phyloP scores from a whole-genome alignment of 92 coral and sea anemone genomes.

The Phenganax subtilis region DNA sequence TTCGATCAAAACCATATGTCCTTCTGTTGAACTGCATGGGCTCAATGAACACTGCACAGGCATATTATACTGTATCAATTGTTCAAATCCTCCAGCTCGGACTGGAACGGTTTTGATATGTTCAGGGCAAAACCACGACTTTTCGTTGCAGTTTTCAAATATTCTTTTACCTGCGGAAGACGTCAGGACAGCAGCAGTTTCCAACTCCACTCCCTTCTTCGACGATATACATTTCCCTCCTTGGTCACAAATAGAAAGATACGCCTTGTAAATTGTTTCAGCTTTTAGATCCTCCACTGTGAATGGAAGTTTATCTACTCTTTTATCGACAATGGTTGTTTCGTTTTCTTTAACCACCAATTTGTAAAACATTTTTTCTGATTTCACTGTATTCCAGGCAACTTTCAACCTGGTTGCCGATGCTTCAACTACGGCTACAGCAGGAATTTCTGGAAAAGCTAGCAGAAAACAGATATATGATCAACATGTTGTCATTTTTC shows the following conservation, averaged over 20 bases:
- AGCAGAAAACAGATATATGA: background rate
- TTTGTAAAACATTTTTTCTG: constrained; percentile 17
- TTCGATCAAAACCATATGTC: too few species aligned
- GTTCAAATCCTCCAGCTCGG: background rate
- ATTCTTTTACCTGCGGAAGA: background rate
- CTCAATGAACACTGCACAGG: too few species aligned
- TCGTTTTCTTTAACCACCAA: constrained; percentile 26
- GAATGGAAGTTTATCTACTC: constrained; percentile 12
- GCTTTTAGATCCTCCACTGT: constrained; percentile 4
- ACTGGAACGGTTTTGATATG: too few species aligned
- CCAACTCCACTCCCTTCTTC: background rate
- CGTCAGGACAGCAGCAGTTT: background rate
- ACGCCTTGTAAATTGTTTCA: constrained; percentile 16
- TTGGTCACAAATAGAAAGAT: constrained; percentile 22
- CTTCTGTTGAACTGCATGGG: too few species aligned
- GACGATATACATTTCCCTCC: background rate
- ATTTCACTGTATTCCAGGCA: constrained; percentile 8
- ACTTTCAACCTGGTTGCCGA: background rate
- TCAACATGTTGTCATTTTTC: background rate
- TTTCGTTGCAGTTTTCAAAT: background rate
- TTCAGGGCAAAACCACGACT: too few species aligned
- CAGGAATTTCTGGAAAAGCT: constrained; percentile 16
- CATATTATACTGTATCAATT: too few species aligned
- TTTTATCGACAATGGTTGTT: constrained; percentile 6
- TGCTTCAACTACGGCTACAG: background rate